Conservation (phyloP, 2,797 vertebrate genomes). For the Cryptoblepharus egeriae region DNA sequence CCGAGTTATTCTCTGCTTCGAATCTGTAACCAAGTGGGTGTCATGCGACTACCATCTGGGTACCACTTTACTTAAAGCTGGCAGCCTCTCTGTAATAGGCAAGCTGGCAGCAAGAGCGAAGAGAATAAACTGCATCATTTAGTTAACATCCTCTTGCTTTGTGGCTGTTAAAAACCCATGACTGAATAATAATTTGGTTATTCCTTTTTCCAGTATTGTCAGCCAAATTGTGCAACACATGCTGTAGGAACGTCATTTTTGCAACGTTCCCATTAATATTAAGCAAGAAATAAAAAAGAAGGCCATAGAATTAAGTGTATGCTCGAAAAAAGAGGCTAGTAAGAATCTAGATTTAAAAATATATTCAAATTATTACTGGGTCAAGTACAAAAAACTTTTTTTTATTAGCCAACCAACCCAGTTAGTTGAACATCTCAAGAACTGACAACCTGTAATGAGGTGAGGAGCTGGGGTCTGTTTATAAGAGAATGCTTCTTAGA, state of each 20-base stretch:
- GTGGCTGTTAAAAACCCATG: conserved; percentile 93
- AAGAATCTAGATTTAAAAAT: conserved; percentile 57
- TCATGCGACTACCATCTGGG: conserved; percentile 95
- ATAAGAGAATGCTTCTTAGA: conserved; percentile 5
- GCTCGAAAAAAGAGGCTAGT: conserved; percentile 41
- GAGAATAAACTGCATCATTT: conserved; percentile 99
- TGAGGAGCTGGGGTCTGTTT: background rate
- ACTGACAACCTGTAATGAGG: background rate
- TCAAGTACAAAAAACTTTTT: conserved; percentile 32
- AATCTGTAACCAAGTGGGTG: conserved; percentile 91
- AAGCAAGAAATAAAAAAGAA: conserved; percentile 71
- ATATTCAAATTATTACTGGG: conserved; percentile 41
- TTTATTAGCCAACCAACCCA: conserved; percentile 21
- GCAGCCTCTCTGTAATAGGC: conserved; percentile 90
- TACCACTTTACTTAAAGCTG: conserved; percentile 97
- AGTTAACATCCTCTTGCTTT: conserved; percentile 95
- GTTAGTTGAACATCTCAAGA: conserved; percentile 14
- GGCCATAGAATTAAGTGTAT: conserved; percentile 55
- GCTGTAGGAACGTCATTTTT: conserved; percentile 75
- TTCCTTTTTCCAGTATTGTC: conserved; percentile 87
- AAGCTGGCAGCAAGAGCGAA: conserved; percentile 90
- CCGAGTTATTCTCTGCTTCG: conserved; percentile 88
- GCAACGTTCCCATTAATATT: conserved; percentile 77
- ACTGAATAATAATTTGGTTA: conserved; percentile 95
- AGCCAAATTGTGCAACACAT: conserved; percentile 82